These are phyloP conservation scores for Calameuta filiformis DNA, from an alignment of 2,888 invertebrate species.

Conservation along the genomic window DNA sequence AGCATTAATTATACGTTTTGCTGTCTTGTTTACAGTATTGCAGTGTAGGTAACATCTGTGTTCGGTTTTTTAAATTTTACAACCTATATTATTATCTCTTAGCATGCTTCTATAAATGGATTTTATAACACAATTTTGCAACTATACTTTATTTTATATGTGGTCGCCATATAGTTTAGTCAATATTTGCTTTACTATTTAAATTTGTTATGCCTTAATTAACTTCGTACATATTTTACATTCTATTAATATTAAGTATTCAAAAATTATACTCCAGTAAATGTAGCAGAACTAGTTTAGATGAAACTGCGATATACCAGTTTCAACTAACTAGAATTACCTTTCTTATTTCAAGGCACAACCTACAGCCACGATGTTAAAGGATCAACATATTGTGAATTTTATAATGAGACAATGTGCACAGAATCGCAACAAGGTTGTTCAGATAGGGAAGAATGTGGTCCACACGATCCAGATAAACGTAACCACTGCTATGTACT, in stretches of 20 bases:
- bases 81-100: background rate
- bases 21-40: background rate
- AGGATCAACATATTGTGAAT: constrained; percentile 74
- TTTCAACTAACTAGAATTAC: background rate
- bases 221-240: background rate
- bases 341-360: constrained; percentile 11
- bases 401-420: constrained; percentile 74
- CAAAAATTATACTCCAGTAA: background rate
- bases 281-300: background rate
- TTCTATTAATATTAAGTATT: background rate
- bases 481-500: constrained; percentile 85
- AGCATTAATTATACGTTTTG: background rate
- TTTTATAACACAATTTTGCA: background rate
- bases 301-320: background rate
- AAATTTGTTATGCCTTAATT: background rate
- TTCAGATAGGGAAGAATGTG: constrained; percentile 73
- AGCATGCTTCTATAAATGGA: background rate
- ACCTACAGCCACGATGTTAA: constrained; percentile 57
- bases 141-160: background rate
- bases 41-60: background rate
- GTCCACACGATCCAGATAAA: constrained; percentile 76
- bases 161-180: background rate
- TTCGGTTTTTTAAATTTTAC: background rate
- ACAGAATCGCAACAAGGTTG: constrained; percentile 67
- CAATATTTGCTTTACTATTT: background rate